A percentile compares a stretch with the other conserved stretches of the same genome.
Evolutionary conservation across 2,888 invertebrate genomes (phyloP).

Genomic region (Junonia oenone): DNA sequence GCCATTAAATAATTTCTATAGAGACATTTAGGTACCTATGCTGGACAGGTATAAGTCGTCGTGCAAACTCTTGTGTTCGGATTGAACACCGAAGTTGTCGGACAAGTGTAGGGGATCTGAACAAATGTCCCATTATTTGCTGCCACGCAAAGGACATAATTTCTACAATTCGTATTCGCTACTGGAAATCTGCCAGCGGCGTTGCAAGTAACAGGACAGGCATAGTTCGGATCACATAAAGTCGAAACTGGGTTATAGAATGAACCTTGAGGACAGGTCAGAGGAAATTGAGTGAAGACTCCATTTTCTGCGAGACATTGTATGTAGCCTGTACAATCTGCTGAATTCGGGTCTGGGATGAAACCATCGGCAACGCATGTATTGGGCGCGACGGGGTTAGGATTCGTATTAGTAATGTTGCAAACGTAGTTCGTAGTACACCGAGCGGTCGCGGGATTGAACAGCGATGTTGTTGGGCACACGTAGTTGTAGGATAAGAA

Average conservation of each 20-base stretch:
- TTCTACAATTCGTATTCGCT: slow-evolving; percentile 56
- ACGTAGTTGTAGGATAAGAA: slow-evolving; percentile 55
- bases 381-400: slow-evolving; percentile 34
- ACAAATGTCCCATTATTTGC: slow-evolving; percentile 42
- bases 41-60: slow-evolving; percentile 52
- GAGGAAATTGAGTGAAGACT: slow-evolving; percentile 43
- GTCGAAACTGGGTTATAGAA: slow-evolving; percentile 56
- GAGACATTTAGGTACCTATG: too few relatives aligned
- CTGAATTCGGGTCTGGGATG: slow-evolving; percentile 48
- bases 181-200: slow-evolving; percentile 58
- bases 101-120: slow-evolving; percentile 60
- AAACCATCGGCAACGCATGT: slow-evolving; percentile 54
- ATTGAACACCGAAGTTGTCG: slow-evolving; percentile 59
- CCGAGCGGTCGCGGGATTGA: slow-evolving; percentile 47
- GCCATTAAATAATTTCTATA: too few relatives aligned
- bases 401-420: slow-evolving; percentile 36
- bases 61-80: slow-evolving; percentile 55
- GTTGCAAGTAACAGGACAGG: slow-evolving; percentile 48
- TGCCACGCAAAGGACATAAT: slow-evolving; percentile 58
- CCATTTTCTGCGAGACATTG: slow-evolving; percentile 52
- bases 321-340: slow-evolving; percentile 55
- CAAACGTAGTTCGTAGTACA: slow-evolving; percentile 60
- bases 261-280: slow-evolving; percentile 49
- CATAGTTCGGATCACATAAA: slow-evolving; percentile 52
- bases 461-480: slow-evolving; percentile 63